A percentile compares a stretch with the other conserved stretches of the same genome.
These are phyloP conservation scores for Myiozetetes cayanensis DNA, from an alignment of 2,113 vertebrate genomes.

Conservation along the genomic window DNA sequence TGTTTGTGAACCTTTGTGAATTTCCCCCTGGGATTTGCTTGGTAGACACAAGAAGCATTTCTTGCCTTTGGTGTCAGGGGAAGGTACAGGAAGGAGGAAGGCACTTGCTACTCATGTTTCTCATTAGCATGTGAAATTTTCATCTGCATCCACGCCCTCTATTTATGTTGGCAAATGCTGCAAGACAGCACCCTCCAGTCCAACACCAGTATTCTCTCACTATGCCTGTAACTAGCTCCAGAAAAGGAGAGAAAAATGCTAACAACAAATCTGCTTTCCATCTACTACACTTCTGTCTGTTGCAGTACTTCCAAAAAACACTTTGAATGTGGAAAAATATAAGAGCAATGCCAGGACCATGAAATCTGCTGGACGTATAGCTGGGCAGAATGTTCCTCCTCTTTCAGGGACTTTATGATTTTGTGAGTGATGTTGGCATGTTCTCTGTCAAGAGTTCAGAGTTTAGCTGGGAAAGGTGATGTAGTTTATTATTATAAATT, in stretches of 20 bases:
- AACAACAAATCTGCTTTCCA: not conserved
- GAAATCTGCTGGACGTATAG: not conserved
- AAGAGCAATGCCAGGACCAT: not conserved
- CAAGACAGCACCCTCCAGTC: not conserved
- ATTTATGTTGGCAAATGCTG: not conserved
- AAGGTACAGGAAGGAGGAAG: not conserved
- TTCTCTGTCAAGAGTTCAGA: not conserved
- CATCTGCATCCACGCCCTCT: not conserved
- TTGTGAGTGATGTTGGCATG: not conserved
- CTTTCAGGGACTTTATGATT: not conserved
- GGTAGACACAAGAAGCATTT: not conserved
- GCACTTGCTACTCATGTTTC: not conserved
- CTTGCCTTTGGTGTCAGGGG: not conserved
- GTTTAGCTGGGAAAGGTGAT: not conserved
- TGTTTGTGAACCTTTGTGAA: not conserved
- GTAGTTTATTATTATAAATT: not conserved
- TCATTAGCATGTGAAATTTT: not conserved
- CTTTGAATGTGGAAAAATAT: not conserved
- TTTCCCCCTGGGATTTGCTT: not conserved
- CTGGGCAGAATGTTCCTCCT: not conserved
- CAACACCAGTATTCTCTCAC: not conserved
- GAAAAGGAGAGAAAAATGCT: not conserved
- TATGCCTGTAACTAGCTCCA: not conserved
- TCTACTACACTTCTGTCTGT: not conserved
- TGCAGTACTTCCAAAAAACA: not conserved